Evolutionary conservation across 2,888 invertebrate species (phyloP), one percentile per base, ranked within the genome.

Genomic region (Cotesia congregata): DNA sequence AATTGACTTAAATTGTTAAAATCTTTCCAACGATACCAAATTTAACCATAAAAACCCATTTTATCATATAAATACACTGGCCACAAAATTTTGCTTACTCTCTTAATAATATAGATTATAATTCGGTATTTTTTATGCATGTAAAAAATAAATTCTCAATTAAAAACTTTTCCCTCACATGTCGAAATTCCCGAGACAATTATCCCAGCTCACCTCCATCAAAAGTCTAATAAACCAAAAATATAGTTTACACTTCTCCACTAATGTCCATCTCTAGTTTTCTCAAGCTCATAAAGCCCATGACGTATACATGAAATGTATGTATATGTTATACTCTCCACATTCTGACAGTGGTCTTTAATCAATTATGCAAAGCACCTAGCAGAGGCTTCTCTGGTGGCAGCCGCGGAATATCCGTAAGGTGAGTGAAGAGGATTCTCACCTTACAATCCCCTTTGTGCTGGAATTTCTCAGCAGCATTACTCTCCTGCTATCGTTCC

Each of bases 361-460:
- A 89, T 89, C 88, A 89, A 89, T 88, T 89, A 89, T 88, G 88
- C 82, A 88, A 89, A 89, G 83, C 83, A 86, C 50, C 50, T 7
- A 7, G 50, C 50, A 50, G 50, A 7, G 50, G 50, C 12, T 50
- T 50, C 12, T 50, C 50, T 50, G 30, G 85, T 85, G 78, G 79
- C 68, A 72, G 71, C 65, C n/a, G 61, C 67, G 77, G 40, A 60
- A 40, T 71, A 50, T 60, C 39, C 82, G 79, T 80, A 82, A 80
- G 81, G 61, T 72, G 59, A 39, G 15, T 30, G 61, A 77, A 70
- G 39, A 60, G 50, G 75, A 61, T 65, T 64, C 69, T 41, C 70
- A 77, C 70, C 76, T 65, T 7, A 7, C 50, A 50, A 50, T 50
- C 50, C 50, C 75, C 77, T 41, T 74, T 72, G 50, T 50, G 12